These are phyloP conservation scores for Hypomesus transpacificus DNA, from an alignment of 2,113 vertebrate genomes.

Conservation along the genomic window DNA sequence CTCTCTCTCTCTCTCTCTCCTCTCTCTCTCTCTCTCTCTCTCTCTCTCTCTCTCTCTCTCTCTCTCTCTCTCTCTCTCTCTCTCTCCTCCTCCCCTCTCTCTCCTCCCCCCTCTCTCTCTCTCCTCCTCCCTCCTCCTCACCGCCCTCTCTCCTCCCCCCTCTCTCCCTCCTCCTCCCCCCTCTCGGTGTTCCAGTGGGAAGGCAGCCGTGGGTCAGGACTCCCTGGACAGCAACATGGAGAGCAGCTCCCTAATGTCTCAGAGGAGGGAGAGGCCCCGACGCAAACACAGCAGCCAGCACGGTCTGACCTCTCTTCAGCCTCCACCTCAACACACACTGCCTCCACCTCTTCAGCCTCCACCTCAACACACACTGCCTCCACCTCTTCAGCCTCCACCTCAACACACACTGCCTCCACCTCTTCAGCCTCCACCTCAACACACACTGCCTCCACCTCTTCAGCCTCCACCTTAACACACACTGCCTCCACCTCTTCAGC, in stretches of 20 bases:
- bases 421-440: too few relatives aligned
- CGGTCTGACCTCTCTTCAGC: slow-evolving; percentile 35
- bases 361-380: too few relatives aligned
- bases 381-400: too few relatives aligned
- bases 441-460: too few relatives aligned
- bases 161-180: neutral
- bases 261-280: slow-evolving; percentile 61
- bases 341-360: too few relatives aligned
- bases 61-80: neutral
- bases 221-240: slow-evolving; percentile 90
- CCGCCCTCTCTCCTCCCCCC: neutral
- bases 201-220: slow-evolving; percentile 87
- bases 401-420: too few relatives aligned
- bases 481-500: too few relatives aligned
- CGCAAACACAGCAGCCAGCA: slow-evolving; percentile 61
- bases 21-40: too few relatives aligned
- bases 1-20: neutral
- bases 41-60: neutral
- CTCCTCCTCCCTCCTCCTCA: neutral
- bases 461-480: too few relatives aligned
- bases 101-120: neutral
- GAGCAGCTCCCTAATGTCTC: slow-evolving; percentile 86
- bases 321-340: too few relatives aligned
- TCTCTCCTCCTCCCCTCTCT: too few relatives aligned
- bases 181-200: slow-evolving; percentile 72